These are phyloP conservation scores for Morpho achilles DNA, from an alignment of 2,888 invertebrate species.

Conservation along the genomic window DNA sequence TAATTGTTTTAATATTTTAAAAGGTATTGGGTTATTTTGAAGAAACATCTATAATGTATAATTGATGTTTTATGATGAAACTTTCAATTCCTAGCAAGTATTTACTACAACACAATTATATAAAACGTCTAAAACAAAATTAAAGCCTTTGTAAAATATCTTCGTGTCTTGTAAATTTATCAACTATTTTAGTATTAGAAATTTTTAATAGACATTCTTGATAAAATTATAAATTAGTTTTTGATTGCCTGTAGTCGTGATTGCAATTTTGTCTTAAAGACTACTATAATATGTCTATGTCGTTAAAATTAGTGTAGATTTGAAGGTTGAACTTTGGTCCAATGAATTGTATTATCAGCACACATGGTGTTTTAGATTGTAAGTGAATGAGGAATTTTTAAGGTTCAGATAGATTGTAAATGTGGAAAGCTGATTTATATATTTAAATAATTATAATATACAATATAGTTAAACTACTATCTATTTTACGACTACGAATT, in stretches of 20 bases:
- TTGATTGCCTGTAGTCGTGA: constrained; percentile 32
- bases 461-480: constrained; percentile 1
- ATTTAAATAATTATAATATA: constrained; percentile 5
- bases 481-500: constrained; percentile 9
- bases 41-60: no score
- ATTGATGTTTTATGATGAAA: no score
- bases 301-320: constrained; percentile 47
- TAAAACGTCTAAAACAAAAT: background rate
- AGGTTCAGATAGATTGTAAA: constrained; percentile 8
- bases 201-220: constrained; percentile 38
- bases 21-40: no score
- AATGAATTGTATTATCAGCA: constrained; percentile 72
- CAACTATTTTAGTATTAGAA: constrained; percentile 39
- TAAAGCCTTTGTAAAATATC: constrained; percentile 29
- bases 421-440: constrained; percentile 3
- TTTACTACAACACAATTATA: no score
- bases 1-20: no score
- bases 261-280: constrained; percentile 29
- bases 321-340: constrained; percentile 78
- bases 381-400: constrained; percentile 20
- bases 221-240: constrained; percentile 31
- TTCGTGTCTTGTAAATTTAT: constrained; percentile 46
- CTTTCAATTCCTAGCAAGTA: no score
- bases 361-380: constrained; percentile 63
- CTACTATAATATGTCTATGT: constrained; percentile 24